These are phyloP conservation scores for Caenorhabditis sp. DNA, from an alignment of 2,888 invertebrate genomes.

Conservation along the genomic window DNA sequence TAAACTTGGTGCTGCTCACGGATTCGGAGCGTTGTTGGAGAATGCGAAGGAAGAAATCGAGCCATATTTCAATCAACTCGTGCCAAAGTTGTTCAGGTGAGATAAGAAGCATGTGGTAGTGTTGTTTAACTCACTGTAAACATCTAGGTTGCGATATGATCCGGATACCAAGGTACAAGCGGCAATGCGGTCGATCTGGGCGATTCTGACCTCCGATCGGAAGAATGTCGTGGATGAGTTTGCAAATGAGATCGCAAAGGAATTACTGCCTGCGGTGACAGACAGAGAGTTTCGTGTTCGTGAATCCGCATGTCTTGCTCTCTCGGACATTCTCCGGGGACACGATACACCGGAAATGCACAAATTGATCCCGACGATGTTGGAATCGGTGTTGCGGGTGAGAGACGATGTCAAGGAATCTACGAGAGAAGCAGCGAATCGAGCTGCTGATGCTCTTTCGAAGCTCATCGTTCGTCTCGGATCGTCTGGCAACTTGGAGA, in stretches of 20 bases:
- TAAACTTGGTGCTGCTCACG: conserved; percentile 95
- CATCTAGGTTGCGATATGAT: conserved; percentile 89
- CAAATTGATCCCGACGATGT: conserved; percentile 86
- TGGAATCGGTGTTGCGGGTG: conserved; percentile 91
- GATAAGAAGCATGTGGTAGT: not conserved
- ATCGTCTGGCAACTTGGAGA: conserved; percentile 63
- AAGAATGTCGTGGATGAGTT: conserved; percentile 91
- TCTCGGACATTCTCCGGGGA: conserved; percentile 90
- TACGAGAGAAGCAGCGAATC: conserved; percentile 84
- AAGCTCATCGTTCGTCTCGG: conserved; percentile 68
- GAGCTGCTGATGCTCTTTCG: conserved; percentile 84
- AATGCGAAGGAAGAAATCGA: conserved; percentile 91
- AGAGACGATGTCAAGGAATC: conserved; percentile 93
- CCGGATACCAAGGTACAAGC: conserved; percentile 94
- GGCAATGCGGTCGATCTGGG: conserved; percentile 96
- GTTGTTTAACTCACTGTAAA: too few relatives aligned
- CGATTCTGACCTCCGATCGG: conserved; percentile 91
- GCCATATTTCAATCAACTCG: conserved; percentile 90
- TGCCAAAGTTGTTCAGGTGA: conserved; percentile 88
- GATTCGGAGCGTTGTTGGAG: conserved; percentile 91
- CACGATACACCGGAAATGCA: conserved; percentile 84
- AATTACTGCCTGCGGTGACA: conserved; percentile 90
- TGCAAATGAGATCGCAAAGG: conserved; percentile 90
- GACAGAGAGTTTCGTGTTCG: conserved; percentile 92
- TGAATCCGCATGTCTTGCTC: conserved; percentile 91